Base-by-base conservation (phyloP, 2,113 vertebrate genomes). In the Pedionomus torquatus region DNA sequence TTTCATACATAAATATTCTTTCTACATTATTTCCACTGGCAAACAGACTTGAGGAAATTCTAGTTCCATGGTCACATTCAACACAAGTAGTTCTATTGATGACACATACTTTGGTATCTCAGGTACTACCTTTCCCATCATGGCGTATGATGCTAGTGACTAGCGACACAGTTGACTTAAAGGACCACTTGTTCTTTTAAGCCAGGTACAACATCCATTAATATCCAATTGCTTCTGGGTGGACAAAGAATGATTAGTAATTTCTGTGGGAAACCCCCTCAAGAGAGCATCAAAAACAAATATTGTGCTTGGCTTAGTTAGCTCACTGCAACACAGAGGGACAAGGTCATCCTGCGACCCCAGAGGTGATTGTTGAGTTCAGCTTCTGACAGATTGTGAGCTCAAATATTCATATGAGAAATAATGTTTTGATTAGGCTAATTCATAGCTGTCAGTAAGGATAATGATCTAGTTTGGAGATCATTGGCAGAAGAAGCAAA, bases 111-210 rank as follows among this genome's bases (percentile, higher is more conserved):
- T 78, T 48, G 13, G 10, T 41, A 26, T 58, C 46, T 96, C 46
- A 28, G 11, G 11, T 55, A 15, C 17, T 21, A 28, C 5, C 16
- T 57, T 54, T 41, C 16, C 16, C 30, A 35, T 15, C 0, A 0
- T 71, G 37, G 13, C 30, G n/a, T 7, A 20, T 58, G 55, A 54
- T 24, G 6, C 23, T 64, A 4, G 14, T 21, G 26, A n/a, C n/a
- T n/a, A n/a, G n/a, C n/a, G n/a, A n/a, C n/a, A n/a, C n/a, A n/a
- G n/a, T n/a, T n/a, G n/a, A 6, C 10, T 74, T n/a, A 28, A 61
- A 35, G 33, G 15, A 48, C 10, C 3, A 23, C 13, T 66, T 81
- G 19, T 5, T 65, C 33, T 72, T 64, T 9, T 72, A 25, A 66
- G 12, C 7, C 24, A 70, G 17, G 10, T 24, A 12, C 8, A 89